Evolutionary conservation across 1,140 invertebrate genomes (phyloP), one percentile per base, ranked within the genome.

Genomic region (Philopotamus ludificatus): DNA sequence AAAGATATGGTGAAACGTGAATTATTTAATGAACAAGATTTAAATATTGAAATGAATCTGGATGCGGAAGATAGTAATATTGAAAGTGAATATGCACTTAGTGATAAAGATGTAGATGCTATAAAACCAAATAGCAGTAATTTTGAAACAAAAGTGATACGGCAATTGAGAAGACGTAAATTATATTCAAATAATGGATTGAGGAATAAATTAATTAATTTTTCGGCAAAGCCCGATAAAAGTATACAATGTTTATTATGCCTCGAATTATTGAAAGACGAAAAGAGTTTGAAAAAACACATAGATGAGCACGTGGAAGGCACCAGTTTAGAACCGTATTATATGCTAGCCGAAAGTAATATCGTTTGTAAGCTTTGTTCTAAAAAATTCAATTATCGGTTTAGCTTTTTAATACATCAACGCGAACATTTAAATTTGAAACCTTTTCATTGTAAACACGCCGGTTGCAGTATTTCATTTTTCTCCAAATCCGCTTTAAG

Each of bases 241-340:
- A n/a, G n/a, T n/a, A n/a, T n/a, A n/a, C n/a, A 55, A 15, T 70
- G 68, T 54, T 25, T 70, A 45, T 54, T 70, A 25, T 70, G 68
- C 20, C 25, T 70, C 9, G 50, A 70, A 53, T 62, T 61, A 16
- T 65, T 58, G 18, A 59, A 34, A 18, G 49, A 70, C 28, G 28
- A 58, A 16, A 42, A 42, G 3, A 34, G n/a, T 39, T 58, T 70
- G 23, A 20, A 62, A 44, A 16, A 63, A 23, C 68, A 70, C 28
- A 49, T 70, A 0, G 59, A 67, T 18, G 25, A 57, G 16, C 68
- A 70, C 25, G 22, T 65, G 3, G 15, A 15, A 10, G 66, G 63
- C n/a, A 65, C 66, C 9, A 47, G 63, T 45, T 47, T 70, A 18
- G 63, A 67, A 23, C 57, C 68, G 23, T 70, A 70, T 62, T 70